Conservation (phyloP, 1,140 invertebrate genomes). For the Penaeus vannamei region DNA sequence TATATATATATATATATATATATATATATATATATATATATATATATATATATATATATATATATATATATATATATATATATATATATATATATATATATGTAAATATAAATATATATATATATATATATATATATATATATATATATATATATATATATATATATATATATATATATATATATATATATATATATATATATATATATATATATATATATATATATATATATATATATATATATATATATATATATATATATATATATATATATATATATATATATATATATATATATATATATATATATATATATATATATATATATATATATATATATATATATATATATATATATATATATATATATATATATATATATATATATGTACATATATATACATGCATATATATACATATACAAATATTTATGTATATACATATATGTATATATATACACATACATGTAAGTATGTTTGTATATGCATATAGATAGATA, state of each 20-base stretch:
- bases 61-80: conserved; percentile 34
- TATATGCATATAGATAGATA: no score
- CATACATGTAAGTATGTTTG: no score
- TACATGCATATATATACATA: no score
- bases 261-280: conserved; percentile 17
- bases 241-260: conserved; percentile 38
- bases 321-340: conserved; percentile 33
- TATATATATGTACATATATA: no score
- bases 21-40: conserved; percentile 5
- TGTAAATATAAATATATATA: no score
- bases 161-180: conserved; percentile 40
- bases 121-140: conserved; percentile 35
- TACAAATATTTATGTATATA: no score
- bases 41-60: conserved; percentile 30
- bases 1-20: neutral
- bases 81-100: conserved; percentile 25
- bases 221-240: conserved; percentile 41
- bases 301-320: neutral
- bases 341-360: no score
- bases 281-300: no score
- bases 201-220: conserved; percentile 38
- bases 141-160: conserved; percentile 37
- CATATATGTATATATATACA: no score
- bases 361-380: no score
- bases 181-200: conserved; percentile 38